These are phyloP conservation scores for Anguilla pacifica DNA, from an alignment of 2,797 vertebrate species.

Conservation along the genomic window DNA sequence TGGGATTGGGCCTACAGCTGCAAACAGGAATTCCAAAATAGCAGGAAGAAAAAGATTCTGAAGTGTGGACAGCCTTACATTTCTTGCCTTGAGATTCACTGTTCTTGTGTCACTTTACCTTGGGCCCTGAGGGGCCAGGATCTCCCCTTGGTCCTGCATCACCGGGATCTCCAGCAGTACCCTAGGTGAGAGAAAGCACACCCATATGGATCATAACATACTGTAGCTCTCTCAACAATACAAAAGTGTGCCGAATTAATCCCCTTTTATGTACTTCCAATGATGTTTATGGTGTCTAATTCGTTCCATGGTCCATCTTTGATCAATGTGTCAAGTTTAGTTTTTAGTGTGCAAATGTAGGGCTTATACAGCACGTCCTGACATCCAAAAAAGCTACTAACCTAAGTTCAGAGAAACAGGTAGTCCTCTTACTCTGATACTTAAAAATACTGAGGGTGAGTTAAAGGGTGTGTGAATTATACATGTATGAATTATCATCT, in stretches of 20 bases:
- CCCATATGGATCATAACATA: slow-evolving; percentile 21
- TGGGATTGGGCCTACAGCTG: slow-evolving; percentile 10
- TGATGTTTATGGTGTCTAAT: neutral
- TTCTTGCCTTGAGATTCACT: slow-evolving; percentile 10
- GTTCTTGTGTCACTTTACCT: slow-evolving; percentile 72
- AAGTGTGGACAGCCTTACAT: neutral
- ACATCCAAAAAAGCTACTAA: neutral
- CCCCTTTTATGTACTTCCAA: neutral
- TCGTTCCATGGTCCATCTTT: neutral
- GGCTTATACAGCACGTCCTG: neutral
- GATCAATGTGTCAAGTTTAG: neutral
- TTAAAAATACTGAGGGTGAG: too few species aligned
- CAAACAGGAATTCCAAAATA: slow-evolving; percentile 4
- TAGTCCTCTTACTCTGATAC: too few species aligned
- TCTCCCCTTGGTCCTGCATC: slow-evolving; percentile 89
- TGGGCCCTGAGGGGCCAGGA: slow-evolving; percentile 78
- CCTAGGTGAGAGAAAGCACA: slow-evolving; percentile 65
- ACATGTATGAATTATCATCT: neutral
- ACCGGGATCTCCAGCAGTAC: slow-evolving; percentile 85
- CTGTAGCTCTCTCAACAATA: neutral
- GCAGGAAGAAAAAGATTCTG: neutral
- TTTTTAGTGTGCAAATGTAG: neutral
- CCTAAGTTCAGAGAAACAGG: neutral
- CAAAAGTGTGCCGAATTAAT: neutral
- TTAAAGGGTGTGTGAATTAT: too few species aligned